A percentile compares a stretch with the other conserved stretches of the same genome.
These are phyloP conservation scores for Scomberomorus guttatus DNA, from an alignment of 2,797 vertebrate genomes.

Conservation along the genomic window DNA sequence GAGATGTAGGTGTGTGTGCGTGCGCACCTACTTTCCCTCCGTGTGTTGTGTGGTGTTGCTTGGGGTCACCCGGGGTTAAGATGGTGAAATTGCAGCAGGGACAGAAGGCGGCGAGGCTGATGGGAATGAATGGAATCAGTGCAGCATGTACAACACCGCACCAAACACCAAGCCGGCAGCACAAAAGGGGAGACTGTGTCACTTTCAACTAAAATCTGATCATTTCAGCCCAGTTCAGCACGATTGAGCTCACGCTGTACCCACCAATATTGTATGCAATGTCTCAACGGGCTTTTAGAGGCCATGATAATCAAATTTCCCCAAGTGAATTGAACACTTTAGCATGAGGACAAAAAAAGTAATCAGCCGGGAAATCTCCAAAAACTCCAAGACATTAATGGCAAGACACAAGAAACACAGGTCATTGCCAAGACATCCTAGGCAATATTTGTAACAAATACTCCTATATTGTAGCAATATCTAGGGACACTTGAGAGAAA, in stretches of 20 bases:
- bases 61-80: slow-evolving; percentile 60
- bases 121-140: slow-evolving; percentile 63
- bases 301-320: background rate
- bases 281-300: slow-evolving; percentile 11
- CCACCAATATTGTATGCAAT: background rate
- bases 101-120: slow-evolving; percentile 49
- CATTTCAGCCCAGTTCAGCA: slow-evolving; percentile 27
- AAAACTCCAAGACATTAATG: background rate
- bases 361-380: background rate
- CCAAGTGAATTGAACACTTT: background rate
- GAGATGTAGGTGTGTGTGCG: background rate
- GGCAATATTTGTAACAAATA: background rate
- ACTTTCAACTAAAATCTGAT: slow-evolving; percentile 25
- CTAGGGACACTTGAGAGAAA: background rate
- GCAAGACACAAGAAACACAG: background rate
- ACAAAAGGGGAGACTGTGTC: slow-evolving; percentile 30
- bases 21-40: background rate
- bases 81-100: slow-evolving; percentile 63
- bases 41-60: slow-evolving; percentile 22
- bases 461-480: background rate
- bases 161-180: slow-evolving; percentile 16
- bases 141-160: slow-evolving; percentile 14
- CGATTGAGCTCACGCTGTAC: background rate
- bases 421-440: background rate
- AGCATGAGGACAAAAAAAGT: background rate